Evolutionary conservation across 2,797 vertebrate genomes (phyloP), one percentile per base, ranked within the genome.

Genomic region (Novumbra hubbsi): DNA sequence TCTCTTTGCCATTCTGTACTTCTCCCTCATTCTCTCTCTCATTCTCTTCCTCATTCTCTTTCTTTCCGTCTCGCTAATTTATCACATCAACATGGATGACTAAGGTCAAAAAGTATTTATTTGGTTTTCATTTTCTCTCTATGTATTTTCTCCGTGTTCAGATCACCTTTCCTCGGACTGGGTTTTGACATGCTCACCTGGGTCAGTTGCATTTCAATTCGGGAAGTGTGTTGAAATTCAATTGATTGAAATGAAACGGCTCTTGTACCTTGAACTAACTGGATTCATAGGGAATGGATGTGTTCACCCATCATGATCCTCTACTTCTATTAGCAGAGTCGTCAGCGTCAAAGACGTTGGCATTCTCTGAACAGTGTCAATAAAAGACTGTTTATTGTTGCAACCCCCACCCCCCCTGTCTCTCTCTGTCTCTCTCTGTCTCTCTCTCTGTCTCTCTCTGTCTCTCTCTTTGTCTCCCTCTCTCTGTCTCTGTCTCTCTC

Each of bases 401-500:
- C 14, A 27, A n/a, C 77, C 66, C 52, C 75, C 30, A 16, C 1
- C 41, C 57, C 14, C 69, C 64, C 80, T 70, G 67, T 80, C 15
- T 85, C 80, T 78, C 77, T 87, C 79, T 84, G 73, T 28, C 62
- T 85, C 78, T 83, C 77, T 3, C 8, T 17, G 14, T 41, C 70
- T 68, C 66, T 34, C 74, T 77, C 70, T 73, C 75, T 67, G 75
- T 50, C 41, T 6, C 38, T n/a, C 41, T 21, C 41, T 34, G 19
- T n/a, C n/a, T n/a, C 34, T 17, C 30, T 80, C 73, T 81, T 74
- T n/a, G n/a, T n/a, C 1, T 41, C 57, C 14, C 69, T 63, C 80
- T 70, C 68, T 80, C 15, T 85, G 80, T 78, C 77, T 87, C 79
- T 84, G 73, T 28, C 62, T 85, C 78, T 83, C 77, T 3, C 8